These are phyloP conservation scores for Meles meles DNA, from an alignment of 2,113 vertebrate species.

Conservation along the genomic window DNA sequence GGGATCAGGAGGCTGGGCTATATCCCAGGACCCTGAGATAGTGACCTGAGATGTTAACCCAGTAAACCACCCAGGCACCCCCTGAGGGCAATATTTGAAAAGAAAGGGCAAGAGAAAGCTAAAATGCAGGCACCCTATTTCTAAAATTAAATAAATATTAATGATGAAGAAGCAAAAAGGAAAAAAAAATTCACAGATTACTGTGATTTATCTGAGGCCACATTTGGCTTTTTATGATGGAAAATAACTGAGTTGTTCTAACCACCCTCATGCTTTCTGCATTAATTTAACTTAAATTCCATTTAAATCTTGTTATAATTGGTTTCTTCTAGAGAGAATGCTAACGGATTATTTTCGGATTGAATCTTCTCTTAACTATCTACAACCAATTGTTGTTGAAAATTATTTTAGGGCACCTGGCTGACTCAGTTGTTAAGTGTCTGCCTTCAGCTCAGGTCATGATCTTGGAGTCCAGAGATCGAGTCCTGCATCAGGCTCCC, in stretches of 20 bases:
- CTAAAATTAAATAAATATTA: not conserved
- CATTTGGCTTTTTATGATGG: not conserved
- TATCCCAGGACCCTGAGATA: no score
- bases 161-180: not conserved
- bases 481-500: no score
- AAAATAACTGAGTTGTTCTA: not conserved
- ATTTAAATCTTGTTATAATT: not conserved
- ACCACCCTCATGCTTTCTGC: not conserved
- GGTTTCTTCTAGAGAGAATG: not conserved
- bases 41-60: no score
- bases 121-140: not conserved
- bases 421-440: no score
- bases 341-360: not conserved
- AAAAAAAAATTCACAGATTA: not conserved
- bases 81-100: not conserved
- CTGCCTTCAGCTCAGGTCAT: no score
- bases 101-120: not conserved
- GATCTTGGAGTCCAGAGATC: no score
- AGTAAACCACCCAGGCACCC: no score
- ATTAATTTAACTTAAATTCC: constrained; percentile 11
- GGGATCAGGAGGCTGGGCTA: no score
- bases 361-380: not conserved
- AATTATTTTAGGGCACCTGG: not conserved
- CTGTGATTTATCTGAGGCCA: not conserved
- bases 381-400: not conserved